These are phyloP conservation scores for Coilia nasus DNA, from an alignment of 2,797 vertebrate genomes.

Conservation along the genomic window DNA sequence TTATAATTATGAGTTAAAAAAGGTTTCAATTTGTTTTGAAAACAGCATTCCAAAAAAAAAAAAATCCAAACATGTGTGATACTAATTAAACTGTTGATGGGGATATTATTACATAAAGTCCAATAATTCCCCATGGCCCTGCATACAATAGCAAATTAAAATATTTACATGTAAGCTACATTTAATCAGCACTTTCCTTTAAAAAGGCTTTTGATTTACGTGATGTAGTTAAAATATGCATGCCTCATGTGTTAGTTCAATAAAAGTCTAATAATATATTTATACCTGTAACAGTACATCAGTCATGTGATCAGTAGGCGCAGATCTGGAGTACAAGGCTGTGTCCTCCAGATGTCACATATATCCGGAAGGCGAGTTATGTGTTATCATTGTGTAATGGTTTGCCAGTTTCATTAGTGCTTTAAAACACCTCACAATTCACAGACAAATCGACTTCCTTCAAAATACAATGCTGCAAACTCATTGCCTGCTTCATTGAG, in stretches of 20 bases:
- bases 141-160: background rate
- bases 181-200: background rate
- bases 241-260: background rate
- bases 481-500: conserved; percentile 27
- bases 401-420: conserved; percentile 7
- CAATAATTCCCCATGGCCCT: background rate
- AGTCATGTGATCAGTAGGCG: background rate
- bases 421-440: conserved; percentile 14
- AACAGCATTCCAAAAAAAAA: too few species aligned
- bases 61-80: too few species aligned
- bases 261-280: background rate
- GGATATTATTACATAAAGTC: background rate
- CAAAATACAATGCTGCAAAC: conserved; percentile 12
- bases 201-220: background rate
- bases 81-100: too few species aligned
- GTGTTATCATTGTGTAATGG: background rate
- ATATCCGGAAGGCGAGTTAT: conserved; percentile 4
- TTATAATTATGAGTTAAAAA: too few species aligned
- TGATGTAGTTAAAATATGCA: background rate
- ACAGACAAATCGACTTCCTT: conserved; percentile 14
- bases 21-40: too few species aligned
- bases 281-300: background rate
- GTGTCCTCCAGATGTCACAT: conserved; percentile 16
- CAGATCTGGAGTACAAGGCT: background rate
- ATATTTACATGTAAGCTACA: background rate